Conservation (phyloP, 2,797 vertebrate species). For the Crypturellus tataupa region DNA sequence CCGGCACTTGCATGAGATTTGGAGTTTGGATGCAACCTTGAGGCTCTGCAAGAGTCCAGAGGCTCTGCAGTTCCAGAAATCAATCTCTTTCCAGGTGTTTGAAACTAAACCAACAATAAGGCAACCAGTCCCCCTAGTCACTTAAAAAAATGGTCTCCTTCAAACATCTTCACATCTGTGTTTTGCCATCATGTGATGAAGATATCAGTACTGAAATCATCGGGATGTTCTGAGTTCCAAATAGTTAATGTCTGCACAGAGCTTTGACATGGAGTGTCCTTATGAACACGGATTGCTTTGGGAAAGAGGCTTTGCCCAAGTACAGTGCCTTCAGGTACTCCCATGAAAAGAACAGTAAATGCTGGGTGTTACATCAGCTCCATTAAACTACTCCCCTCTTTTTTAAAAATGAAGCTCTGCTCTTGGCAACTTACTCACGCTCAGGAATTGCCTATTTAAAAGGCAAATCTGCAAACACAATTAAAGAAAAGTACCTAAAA, state of each 20-base stretch:
- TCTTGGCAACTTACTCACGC: constrained; percentile 67
- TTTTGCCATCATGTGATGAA: not conserved
- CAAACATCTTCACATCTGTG: not conserved
- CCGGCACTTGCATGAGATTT: not conserved
- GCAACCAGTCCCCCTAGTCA: not conserved
- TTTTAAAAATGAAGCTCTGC: constrained; percentile 66
- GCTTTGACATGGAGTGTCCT: constrained; percentile 26
- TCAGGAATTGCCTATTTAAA: constrained; percentile 77
- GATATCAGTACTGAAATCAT: not conserved
- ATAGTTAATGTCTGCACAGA: constrained; percentile 21
- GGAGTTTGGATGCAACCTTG: not conserved
- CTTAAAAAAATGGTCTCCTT: constrained; percentile 27
- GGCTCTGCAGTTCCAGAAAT: not conserved
- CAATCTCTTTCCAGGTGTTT: not conserved
- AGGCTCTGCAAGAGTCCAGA: not conserved
- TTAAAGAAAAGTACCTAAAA: constrained; percentile 78
- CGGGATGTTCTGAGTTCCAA: not conserved
- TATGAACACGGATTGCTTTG: constrained; percentile 30
- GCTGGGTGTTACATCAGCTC: constrained; percentile 42
- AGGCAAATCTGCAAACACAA: constrained; percentile 82
- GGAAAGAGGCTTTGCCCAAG: constrained; percentile 48
- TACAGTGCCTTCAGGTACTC: constrained; percentile 66
- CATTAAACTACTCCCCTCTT: constrained; percentile 2
- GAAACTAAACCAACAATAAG: not conserved
- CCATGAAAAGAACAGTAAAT: constrained; percentile 52